These are phyloP conservation scores for Sturnus vulgaris DNA, from an alignment of 2,113 vertebrate genomes.

Conservation along the genomic window DNA sequence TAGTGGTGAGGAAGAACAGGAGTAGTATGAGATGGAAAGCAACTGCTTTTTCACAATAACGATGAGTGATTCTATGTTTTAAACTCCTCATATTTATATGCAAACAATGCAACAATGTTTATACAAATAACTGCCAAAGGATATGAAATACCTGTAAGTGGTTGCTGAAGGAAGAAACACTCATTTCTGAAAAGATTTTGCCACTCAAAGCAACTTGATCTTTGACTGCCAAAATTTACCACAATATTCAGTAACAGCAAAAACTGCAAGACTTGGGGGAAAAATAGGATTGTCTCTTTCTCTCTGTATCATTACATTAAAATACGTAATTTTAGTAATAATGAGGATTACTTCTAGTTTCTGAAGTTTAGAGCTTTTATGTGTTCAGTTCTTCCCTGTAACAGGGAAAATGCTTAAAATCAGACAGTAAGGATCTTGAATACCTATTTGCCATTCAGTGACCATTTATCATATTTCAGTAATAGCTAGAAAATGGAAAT, in stretches of 20 bases:
- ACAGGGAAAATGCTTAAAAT: too few species aligned
- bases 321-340: background rate
- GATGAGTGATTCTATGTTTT: background rate
- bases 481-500: background rate
- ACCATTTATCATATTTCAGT: background rate
- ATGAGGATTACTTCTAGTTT: background rate
- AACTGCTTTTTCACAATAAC: background rate
- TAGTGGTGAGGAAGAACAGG: fast-evolving
- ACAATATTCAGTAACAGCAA: background rate
- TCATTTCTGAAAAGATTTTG: background rate
- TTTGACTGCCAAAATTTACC: background rate
- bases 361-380: background rate
- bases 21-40: background rate
- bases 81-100: background rate
- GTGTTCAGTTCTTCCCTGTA: background rate
- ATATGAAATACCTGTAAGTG: background rate
- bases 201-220: background rate
- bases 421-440: background rate
- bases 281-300: background rate
- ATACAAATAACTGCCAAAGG: background rate
- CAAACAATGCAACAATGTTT: background rate
- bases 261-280: background rate
- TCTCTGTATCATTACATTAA: background rate
- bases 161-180: background rate
- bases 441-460: background rate